phyloP scores from a whole-genome alignment of 2,888 invertebrate genomes.

The Eudemis profundana region DNA sequence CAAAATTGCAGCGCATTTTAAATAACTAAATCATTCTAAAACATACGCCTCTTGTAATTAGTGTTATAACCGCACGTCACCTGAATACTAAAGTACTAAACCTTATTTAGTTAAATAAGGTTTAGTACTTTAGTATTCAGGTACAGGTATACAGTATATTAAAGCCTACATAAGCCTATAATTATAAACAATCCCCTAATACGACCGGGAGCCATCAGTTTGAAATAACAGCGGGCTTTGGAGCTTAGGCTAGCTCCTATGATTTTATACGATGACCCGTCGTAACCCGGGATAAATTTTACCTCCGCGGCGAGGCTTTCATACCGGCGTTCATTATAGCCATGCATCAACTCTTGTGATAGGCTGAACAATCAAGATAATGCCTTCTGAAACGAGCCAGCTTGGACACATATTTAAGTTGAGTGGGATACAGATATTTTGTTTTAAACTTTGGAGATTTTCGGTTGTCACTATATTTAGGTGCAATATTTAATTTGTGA shows the following conservation, averaged over 20 bases:
- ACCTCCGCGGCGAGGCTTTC: slow-evolving; percentile 43
- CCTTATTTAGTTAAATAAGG: too few relatives aligned
- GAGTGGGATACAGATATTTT: slow-evolving; percentile 5
- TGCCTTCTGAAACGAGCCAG: slow-evolving; percentile 16
- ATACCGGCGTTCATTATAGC: slow-evolving; percentile 48
- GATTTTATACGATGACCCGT: slow-evolving; percentile 48
- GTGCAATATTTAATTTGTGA: too few relatives aligned
- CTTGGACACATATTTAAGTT: not conserved
- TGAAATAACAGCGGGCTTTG: slow-evolving; percentile 31
- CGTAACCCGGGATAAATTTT: slow-evolving; percentile 54
- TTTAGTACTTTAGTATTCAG: not conserved
- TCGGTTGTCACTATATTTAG: too few relatives aligned
- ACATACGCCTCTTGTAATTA: too few relatives aligned
- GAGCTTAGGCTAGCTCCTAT: slow-evolving; percentile 38
- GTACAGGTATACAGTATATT: not conserved
- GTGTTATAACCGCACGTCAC: too few relatives aligned
- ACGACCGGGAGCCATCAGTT: slow-evolving; percentile 33
- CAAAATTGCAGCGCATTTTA: too few relatives aligned
- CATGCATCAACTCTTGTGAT: slow-evolving; percentile 54
- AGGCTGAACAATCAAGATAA: slow-evolving; percentile 45
- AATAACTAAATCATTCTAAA: too few relatives aligned
- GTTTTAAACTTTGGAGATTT: not conserved
- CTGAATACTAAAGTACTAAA: too few relatives aligned
- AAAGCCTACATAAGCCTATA: slow-evolving; percentile 11
- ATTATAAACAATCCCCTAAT: slow-evolving; percentile 41